Conservation (phyloP, 2,113 vertebrate species). For the Fulica atra region DNA sequence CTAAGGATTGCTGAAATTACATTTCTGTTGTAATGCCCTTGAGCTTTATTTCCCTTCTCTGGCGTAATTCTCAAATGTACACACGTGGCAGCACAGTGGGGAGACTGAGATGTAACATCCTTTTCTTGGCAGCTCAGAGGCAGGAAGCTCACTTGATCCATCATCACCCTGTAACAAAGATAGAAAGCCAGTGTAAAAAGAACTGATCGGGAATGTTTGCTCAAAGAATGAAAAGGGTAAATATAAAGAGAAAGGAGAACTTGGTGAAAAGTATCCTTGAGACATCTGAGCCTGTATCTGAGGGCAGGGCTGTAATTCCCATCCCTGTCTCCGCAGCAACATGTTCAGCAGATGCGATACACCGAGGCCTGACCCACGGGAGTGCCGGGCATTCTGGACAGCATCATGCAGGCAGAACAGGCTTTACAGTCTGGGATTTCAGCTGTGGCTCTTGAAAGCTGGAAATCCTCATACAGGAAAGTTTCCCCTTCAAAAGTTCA, state of each 20-base stretch:
- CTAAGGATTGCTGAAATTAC: background rate
- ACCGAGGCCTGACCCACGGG: fast-evolving
- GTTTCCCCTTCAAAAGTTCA: background rate
- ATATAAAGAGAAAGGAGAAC: background rate
- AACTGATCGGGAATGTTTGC: background rate
- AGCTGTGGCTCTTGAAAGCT: background rate
- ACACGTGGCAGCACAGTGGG: background rate
- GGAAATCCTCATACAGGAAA: background rate
- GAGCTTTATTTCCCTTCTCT: background rate
- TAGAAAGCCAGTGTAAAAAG: background rate
- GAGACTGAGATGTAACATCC: background rate
- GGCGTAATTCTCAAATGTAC: fast-evolving
- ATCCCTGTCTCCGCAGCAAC: background rate
- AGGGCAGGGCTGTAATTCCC: background rate
- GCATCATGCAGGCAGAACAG: no score
- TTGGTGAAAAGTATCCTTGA: background rate
- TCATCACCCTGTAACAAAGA: background rate
- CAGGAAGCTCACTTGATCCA: background rate
- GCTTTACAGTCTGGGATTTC: background rate
- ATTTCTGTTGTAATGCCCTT: background rate
- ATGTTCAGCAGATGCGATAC: background rate
- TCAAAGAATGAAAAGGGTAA: background rate
- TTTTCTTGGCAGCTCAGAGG: background rate
- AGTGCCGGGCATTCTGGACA: fast-evolving
- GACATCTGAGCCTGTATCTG: background rate